These are phyloP conservation scores for Cairina moschata DNA, from an alignment of 2,113 vertebrate genomes.

Conservation along the genomic window DNA sequence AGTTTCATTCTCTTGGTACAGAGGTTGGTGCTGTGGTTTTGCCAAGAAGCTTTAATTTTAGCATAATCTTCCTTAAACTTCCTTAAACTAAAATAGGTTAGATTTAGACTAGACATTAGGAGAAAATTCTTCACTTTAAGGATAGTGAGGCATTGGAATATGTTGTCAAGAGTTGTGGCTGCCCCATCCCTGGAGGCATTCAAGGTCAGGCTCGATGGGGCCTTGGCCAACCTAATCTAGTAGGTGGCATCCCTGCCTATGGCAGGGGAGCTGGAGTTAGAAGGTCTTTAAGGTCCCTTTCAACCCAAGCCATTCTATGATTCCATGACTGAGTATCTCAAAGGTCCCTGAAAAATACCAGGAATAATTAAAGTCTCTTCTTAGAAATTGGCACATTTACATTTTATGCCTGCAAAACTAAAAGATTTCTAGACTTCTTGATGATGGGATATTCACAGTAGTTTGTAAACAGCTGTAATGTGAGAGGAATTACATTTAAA, in stretches of 20 bases:
- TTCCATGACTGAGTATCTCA: neutral
- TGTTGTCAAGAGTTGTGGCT: no score
- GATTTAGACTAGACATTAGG: no score
- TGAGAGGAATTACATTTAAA: neutral
- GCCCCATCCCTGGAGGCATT: no score
- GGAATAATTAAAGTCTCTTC: neutral
- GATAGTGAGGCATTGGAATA: no score
- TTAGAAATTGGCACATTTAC: neutral
- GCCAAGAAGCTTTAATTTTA: neutral
- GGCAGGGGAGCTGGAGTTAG: no score
- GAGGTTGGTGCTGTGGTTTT: neutral
- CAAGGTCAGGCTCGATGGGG: no score
- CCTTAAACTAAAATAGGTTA: no score
- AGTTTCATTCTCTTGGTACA: neutral
- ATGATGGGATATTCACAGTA: neutral
- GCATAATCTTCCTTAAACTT: neutral
- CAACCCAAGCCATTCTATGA: no score
- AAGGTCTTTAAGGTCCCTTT: no score
- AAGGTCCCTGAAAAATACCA: neutral
- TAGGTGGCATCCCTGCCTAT: no score
- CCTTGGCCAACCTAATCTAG: no score
- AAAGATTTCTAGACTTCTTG: neutral
- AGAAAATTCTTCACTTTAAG: no score
- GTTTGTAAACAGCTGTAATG: neutral
- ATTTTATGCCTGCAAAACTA: neutral